Conservation (phyloP, 2,113 vertebrate genomes). For the Podilymbus podiceps region DNA sequence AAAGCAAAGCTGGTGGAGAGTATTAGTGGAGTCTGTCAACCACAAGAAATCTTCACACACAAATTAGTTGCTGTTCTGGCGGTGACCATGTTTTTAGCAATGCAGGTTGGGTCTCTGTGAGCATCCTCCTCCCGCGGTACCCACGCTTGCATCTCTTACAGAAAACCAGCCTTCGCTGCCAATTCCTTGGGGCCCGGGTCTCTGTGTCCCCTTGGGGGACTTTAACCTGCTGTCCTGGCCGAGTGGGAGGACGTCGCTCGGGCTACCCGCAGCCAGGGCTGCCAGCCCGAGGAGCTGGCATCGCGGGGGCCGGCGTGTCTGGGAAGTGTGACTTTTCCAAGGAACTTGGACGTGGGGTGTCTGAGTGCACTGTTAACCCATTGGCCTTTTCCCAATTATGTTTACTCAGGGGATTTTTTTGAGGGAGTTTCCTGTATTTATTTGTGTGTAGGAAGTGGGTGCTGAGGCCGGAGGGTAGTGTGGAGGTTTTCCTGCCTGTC, state of each 20-base stretch:
- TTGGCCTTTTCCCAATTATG: background rate
- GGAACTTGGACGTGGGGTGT: rapidly evolving
- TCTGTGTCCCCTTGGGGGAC: background rate
- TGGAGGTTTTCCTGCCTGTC: background rate
- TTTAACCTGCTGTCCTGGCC: background rate
- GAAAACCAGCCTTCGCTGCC: background rate
- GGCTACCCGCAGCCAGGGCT: background rate
- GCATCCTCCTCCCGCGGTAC: background rate
- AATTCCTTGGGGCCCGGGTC: rapidly evolving
- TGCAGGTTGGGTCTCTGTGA: background rate
- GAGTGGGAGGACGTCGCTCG: background rate
- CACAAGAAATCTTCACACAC: background rate
- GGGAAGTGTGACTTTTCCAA: background rate
- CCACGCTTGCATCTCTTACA: rapidly evolving
- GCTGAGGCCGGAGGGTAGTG: rapidly evolving
- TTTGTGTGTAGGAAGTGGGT: background rate
- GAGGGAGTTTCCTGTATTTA: background rate
- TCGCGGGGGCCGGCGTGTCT: background rate
- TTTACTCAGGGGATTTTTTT: background rate
- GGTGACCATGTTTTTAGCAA: rapidly evolving
- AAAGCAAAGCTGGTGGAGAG: background rate
- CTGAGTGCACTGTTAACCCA: rapidly evolving
- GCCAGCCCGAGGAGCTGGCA: background rate
- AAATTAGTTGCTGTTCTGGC: background rate
- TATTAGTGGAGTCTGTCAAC: rapidly evolving